Base-by-base conservation (phyloP, 2,113 vertebrate genomes). In the Rhineura floridana region DNA sequence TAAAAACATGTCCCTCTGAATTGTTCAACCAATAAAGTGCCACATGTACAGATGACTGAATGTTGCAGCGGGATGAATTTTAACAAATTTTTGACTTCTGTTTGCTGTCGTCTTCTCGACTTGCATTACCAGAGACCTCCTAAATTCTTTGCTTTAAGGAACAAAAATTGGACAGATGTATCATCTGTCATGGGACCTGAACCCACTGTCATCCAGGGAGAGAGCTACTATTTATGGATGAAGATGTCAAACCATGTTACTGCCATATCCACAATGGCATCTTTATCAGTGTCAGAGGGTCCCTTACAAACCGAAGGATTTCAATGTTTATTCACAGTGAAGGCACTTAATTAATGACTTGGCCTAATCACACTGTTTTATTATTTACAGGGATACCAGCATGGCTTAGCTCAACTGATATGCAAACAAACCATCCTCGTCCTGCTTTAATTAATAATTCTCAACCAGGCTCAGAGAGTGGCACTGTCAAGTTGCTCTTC, bases 261-360 rank as follows among this genome's bases (percentile, higher is more conserved):
- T 87, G 82, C 83, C 91, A 55, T 84, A 94, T 93, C 95, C 92
- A 52, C 17, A 39, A 95, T 94, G 94, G 95, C 91, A 75, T 94
- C 93, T 95, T 95, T 94, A 95, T 96, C 93, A 92, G 90, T 25
- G 65, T 96, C 95, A 89, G 90, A 87, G 93, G 28, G 94, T 90
- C 93, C 92, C 89, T 83, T 55, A 77, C 91, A 90, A 94, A 96
- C 91, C 3, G 36, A 95, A 94, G 93, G 92, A 95, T 95, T 91
- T 95, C 94, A 86, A 92, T 96, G 92, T 96, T 96, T 96, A 94
- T 96, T 97, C 95, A 95, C 93, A 95, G 95, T 90, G 91, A 95
- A 96, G 96, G 95, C 96, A 96, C 93, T 96, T 97, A 97, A 97
- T 97, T 97, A 97, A 97, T 97, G 96, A 95, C 92, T 89, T 83